Evolutionary conservation across 2,113 vertebrate species (phyloP).

Genomic region (Larimichthys crocea): DNA sequence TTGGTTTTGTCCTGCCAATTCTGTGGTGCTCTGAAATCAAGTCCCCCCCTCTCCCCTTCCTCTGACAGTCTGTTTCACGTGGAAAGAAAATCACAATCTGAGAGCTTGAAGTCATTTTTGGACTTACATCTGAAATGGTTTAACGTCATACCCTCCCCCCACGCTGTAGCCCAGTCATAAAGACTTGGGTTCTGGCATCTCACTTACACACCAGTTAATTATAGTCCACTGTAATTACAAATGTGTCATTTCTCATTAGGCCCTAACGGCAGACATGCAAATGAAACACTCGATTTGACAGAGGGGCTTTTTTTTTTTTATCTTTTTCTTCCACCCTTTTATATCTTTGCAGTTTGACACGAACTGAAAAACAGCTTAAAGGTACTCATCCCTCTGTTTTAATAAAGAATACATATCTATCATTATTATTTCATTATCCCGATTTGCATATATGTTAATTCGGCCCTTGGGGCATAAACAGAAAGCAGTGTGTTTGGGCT

Average conservation of each 20-base stretch:
- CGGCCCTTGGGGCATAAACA: conserved; percentile 34
- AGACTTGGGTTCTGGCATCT: conserved; percentile 60
- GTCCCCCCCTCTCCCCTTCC: conserved; percentile 1
- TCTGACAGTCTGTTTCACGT: conserved; percentile 3
- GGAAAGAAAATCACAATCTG: conserved; percentile 5
- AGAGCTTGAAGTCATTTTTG: neutral
- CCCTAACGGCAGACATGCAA: conserved; percentile 63
- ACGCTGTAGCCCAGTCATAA: conserved; percentile 27
- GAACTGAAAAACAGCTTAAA: conserved; percentile 44
- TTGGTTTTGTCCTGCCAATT: conserved; percentile 50
- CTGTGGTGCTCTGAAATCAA: conserved; percentile 11
- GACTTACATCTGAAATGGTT: neutral
- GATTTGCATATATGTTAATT: conserved; percentile 65
- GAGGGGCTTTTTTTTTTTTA: conserved; percentile 8
- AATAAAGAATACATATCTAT: conserved; percentile 47
- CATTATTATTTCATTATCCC: conserved; percentile 54
- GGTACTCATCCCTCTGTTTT: conserved; percentile 32
- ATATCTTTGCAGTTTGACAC: conserved; percentile 47
- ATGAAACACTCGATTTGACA: conserved; percentile 62
- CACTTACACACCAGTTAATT: conserved; percentile 75
- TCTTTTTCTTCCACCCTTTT: conserved; percentile 33
- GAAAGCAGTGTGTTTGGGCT: conserved; percentile 14
- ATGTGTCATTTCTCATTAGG: conserved; percentile 81
- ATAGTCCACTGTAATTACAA: conserved; percentile 79
- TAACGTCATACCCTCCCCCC: neutral